Conservation (phyloP, 2,797 vertebrate genomes). For the Clamator glandarius region DNA sequence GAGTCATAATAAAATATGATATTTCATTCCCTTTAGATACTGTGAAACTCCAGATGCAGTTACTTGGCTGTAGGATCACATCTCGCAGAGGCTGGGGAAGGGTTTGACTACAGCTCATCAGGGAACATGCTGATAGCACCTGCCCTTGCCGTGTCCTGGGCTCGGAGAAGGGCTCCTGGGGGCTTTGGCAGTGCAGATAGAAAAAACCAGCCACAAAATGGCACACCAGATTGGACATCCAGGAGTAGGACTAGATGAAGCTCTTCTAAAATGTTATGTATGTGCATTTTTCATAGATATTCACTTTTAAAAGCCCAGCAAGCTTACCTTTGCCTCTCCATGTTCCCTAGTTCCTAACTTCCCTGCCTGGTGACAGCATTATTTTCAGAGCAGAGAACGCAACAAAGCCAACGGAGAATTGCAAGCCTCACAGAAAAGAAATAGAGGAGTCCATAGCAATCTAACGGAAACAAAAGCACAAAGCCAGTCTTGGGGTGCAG, state of each 20-base stretch:
- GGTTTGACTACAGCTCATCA: background rate
- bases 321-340: background rate
- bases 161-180: background rate
- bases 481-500: slow-evolving; percentile 45
- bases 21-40: background rate
- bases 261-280: background rate
- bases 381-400: background rate
- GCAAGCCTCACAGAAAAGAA: background rate
- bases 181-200: background rate
- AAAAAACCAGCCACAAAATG: background rate
- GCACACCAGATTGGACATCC: background rate
- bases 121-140: background rate
- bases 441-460: background rate
- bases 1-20: background rate
- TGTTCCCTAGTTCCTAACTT: background rate
- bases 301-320: background rate
- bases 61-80: background rate
- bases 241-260: background rate
- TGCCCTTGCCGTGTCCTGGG: background rate
- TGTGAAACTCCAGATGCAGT: background rate
- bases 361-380: background rate
- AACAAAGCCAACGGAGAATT: background rate
- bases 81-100: background rate
- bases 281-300: background rate
- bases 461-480: background rate